A percentile compares a stretch with the other conserved stretches of the same genome.
These are phyloP conservation scores for Petromus typicus DNA, from an alignment of 2,113 vertebrate genomes.

Conservation along the genomic window DNA sequence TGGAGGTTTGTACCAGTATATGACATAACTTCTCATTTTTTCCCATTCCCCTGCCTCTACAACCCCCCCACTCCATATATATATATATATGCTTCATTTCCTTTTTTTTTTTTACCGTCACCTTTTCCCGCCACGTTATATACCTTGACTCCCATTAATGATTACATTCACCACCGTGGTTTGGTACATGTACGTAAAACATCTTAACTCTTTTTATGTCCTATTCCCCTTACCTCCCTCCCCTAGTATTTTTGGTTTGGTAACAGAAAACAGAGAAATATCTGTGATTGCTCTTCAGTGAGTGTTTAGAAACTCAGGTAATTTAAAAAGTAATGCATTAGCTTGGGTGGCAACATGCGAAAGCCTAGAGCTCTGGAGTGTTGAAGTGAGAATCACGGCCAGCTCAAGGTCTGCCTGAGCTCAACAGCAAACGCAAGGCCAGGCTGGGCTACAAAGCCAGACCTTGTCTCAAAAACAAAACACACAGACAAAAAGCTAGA, in stretches of 20 bases:
- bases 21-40: no score
- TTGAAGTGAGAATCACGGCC: background rate
- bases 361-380: background rate
- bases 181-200: background rate
- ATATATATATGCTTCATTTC: no score
- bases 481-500: background rate
- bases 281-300: background rate
- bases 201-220: background rate
- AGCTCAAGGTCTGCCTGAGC: background rate
- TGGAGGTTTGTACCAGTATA: no score
- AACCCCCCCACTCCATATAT: no score
- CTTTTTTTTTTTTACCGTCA: no score
- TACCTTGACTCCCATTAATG: no score
- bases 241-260: background rate
- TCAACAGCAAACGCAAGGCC: background rate
- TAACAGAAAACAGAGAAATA: background rate
- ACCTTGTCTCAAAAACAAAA: background rate
- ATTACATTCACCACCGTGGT: background rate
- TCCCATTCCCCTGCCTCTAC: no score
- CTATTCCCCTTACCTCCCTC: background rate
- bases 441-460: background rate
- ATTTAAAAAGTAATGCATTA: background rate
- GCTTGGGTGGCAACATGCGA: background rate
- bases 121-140: no score
- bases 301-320: background rate